Evolutionary conservation across 2,797 vertebrate species (phyloP).

Genomic region (Neosilurus hyrtlii): DNA sequence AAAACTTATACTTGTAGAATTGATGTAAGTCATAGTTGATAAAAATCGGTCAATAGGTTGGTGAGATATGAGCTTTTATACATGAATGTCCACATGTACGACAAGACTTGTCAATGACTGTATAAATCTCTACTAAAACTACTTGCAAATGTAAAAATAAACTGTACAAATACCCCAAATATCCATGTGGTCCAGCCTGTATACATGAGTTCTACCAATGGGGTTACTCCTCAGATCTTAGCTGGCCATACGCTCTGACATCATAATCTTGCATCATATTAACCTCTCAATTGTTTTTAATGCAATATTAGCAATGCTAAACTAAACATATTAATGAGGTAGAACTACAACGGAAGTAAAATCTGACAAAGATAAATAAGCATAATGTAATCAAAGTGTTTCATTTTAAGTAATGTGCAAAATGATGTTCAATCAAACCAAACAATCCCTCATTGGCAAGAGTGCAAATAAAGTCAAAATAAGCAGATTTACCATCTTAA

Average conservation of each 20-base stretch:
- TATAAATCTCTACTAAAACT: not conserved
- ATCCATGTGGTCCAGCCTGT: not conserved
- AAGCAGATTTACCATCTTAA: conserved; percentile 55
- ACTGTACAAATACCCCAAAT: not conserved
- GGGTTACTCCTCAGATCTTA: not conserved
- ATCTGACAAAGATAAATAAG: not conserved
- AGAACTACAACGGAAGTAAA: not conserved
- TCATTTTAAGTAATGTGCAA: not conserved
- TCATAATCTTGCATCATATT: not conserved
- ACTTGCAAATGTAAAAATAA: not conserved
- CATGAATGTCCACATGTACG: no score
- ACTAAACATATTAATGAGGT: not conserved
- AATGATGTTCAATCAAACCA: not conserved
- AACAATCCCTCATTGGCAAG: not conserved
- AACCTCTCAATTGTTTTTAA: not conserved
- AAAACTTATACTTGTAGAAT: no score
- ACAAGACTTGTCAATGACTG: no score
- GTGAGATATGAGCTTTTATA: no score
- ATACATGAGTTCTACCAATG: not conserved
- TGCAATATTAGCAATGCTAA: not conserved
- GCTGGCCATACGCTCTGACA: not conserved
- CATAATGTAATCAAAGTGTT: not conserved
- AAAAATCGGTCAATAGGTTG: no score
- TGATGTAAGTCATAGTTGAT: no score
- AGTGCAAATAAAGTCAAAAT: conserved; percentile 32